These are phyloP conservation scores for Crypturellus tataupa DNA, from an alignment of 2,797 vertebrate genomes.

Conservation along the genomic window DNA sequence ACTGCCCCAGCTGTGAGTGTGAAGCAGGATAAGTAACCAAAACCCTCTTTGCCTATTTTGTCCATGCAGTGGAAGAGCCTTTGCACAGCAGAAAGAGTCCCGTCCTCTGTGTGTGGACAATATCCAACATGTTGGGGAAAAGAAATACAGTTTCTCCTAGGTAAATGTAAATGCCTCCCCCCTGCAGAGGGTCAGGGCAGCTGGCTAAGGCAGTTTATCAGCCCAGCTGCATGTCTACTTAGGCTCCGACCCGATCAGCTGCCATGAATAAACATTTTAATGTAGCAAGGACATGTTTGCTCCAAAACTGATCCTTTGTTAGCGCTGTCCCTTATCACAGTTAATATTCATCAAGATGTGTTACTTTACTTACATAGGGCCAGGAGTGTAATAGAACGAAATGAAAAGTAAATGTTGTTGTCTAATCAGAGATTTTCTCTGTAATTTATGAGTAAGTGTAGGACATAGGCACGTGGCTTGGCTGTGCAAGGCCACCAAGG, in stretches of 20 bases:
- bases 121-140: accelerated
- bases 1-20: too few relatives aligned
- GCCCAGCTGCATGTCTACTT: accelerated
- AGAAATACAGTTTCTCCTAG: background rate
- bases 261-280: background rate
- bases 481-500: background rate
- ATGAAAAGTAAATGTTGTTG: background rate
- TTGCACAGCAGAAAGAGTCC: background rate
- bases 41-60: background rate
- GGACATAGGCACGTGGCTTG: background rate
- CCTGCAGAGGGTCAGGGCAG: too few relatives aligned
- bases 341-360: background rate
- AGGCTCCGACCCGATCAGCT: background rate
- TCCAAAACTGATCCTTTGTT: background rate
- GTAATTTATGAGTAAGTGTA: background rate
- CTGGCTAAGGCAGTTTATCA: background rate
- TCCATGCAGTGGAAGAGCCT: background rate
- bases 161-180: background rate
- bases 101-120: background rate
- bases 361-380: background rate
- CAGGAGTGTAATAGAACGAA: background rate
- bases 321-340: background rate
- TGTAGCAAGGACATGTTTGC: background rate
- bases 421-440: background rate
- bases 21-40: background rate